phyloP scores from a whole-genome alignment of 2,113 vertebrate species.

The Catharus bicknelli region DNA sequence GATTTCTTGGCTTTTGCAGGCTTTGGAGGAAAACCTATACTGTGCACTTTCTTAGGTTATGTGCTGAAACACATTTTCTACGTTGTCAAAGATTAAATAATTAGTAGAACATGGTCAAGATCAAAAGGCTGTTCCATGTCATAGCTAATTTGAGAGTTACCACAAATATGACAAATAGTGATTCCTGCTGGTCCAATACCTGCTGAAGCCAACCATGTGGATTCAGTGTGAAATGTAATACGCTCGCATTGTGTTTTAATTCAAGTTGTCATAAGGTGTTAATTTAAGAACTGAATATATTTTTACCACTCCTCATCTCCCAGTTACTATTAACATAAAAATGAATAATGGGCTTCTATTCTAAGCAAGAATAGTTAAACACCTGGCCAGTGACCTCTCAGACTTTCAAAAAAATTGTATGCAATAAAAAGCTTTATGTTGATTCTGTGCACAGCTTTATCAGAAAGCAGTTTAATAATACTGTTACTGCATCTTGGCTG shows the following conservation, averaged over 20 bases:
- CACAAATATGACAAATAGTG: constrained; percentile 39
- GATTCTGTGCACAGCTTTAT: not conserved
- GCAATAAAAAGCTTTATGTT: not conserved
- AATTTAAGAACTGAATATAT: constrained; percentile 43
- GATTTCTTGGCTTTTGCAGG: not conserved
- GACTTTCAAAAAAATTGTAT: not conserved
- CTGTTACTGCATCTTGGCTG: not conserved
- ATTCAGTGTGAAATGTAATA: constrained; percentile 38
- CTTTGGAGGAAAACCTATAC: constrained; percentile 37
- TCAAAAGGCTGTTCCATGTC: constrained; percentile 68
- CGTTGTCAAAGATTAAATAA: constrained; percentile 74
- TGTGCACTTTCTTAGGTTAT: constrained; percentile 30
- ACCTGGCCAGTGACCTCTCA: constrained; percentile 23
- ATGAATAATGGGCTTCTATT: constrained; percentile 23
- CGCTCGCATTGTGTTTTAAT: constrained; percentile 32
- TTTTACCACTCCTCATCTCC: constrained; percentile 26
- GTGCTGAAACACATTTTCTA: constrained; percentile 51
- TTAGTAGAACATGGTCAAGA: constrained; percentile 72
- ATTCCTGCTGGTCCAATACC: constrained; percentile 40
- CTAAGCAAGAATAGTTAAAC: constrained; percentile 25
- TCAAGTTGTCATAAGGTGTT: constrained; percentile 42
- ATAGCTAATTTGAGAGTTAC: constrained; percentile 65
- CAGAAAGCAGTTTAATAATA: not conserved
- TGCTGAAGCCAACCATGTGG: not conserved
- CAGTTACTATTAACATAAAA: constrained; percentile 20